A percentile compares a stretch with the other conserved stretches of the same genome.
These are phyloP conservation scores for Alcedo atthis DNA, from an alignment of 2,797 vertebrate species.

Conservation along the genomic window DNA sequence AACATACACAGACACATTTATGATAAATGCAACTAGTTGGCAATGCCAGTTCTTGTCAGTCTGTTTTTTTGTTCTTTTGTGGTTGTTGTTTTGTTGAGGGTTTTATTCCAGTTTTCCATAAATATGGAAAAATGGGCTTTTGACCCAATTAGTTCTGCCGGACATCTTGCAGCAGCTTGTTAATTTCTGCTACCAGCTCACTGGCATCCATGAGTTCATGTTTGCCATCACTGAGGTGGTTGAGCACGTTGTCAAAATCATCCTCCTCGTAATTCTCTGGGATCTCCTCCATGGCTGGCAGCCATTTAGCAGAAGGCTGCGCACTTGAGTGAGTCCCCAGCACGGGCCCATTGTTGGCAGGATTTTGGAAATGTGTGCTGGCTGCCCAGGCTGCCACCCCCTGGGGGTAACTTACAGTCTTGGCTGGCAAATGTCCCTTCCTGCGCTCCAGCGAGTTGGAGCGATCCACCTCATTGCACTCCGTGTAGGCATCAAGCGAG, in stretches of 20 bases:
- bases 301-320: conserved; percentile 89
- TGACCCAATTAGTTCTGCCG: conserved; percentile 87
- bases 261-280: conserved; percentile 98
- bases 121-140: conserved; percentile 70
- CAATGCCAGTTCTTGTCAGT: conserved; percentile 83
- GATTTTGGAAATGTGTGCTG: conserved; percentile 95
- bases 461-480: conserved; percentile 85
- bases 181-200: conserved; percentile 97
- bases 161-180: conserved; percentile 96
- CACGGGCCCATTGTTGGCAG: conserved; percentile 80
- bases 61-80: not conserved
- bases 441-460: conserved; percentile 89
- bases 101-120: conserved; percentile 66
- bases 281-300: conserved; percentile 99
- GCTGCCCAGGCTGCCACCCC: conserved; percentile 96
- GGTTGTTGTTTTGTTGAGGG: not conserved
- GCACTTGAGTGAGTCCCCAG: conserved; percentile 84
- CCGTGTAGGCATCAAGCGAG: conserved; percentile 86
- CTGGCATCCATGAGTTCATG: conserved; percentile 98
- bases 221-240: conserved; percentile 92
- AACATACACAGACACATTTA: conserved; percentile 99
- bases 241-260: conserved; percentile 94
- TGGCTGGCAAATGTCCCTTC: conserved; percentile 88
- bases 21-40: conserved; percentile 94
- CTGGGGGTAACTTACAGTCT: conserved; percentile 87